A percentile compares a stretch with the other conserved stretches of the same genome.
These are phyloP conservation scores for Phrynocephalus forsythii DNA, from an alignment of 2,797 vertebrate species.

Conservation along the genomic window DNA sequence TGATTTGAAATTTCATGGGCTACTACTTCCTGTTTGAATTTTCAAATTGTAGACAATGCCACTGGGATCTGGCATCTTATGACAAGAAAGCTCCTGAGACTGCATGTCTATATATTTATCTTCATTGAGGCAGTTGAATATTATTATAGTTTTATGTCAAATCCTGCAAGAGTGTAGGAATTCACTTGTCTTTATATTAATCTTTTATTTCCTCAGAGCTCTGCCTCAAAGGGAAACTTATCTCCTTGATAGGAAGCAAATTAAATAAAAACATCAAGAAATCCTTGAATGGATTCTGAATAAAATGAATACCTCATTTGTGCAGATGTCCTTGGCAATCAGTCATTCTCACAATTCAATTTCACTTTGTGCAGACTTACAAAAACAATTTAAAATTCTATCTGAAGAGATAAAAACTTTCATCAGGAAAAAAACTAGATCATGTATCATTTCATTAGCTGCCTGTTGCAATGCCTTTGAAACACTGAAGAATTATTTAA, in stretches of 20 bases:
- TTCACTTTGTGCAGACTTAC: constrained; percentile 67
- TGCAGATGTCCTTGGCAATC: constrained; percentile 72
- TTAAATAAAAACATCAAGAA: constrained; percentile 76
- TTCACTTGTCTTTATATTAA: constrained; percentile 70
- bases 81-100: constrained; percentile 33
- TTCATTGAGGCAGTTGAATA: constrained; percentile 41
- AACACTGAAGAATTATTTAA: constrained; percentile 62
- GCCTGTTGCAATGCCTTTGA: constrained; percentile 50
- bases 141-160: constrained; percentile 66
- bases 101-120: constrained; percentile 39
- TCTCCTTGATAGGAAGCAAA: constrained; percentile 68
- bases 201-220: constrained; percentile 72
- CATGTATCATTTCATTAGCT: constrained; percentile 61
- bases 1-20: not conserved
- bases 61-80: constrained; percentile 25
- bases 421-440: constrained; percentile 54
- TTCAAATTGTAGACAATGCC: constrained; percentile 36
- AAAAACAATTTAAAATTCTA: constrained; percentile 72
- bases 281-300: constrained; percentile 68
- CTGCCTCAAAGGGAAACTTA: constrained; percentile 69
- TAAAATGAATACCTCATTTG: constrained; percentile 73
- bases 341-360: constrained; percentile 71
- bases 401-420: constrained; percentile 66
- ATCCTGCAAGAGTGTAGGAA: constrained; percentile 56
- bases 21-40: constrained; percentile 15